Percentiles rank a stretch among this genome's conserved stretches.
These are phyloP conservation scores for Triplophysa tibetana DNA, from an alignment of 2,113 vertebrate species.

Conservation along the genomic window DNA sequence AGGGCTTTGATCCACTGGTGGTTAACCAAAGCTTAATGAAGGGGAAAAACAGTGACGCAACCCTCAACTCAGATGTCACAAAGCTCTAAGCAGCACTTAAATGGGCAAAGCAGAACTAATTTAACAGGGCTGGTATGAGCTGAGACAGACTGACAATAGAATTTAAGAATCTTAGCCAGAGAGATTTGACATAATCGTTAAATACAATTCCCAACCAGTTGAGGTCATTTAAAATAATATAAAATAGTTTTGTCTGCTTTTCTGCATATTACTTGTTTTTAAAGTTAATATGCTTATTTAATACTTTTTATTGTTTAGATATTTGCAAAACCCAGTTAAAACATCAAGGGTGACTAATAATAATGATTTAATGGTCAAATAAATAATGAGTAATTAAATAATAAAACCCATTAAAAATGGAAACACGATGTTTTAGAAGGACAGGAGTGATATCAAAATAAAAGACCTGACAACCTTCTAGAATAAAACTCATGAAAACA, in stretches of 20 bases:
- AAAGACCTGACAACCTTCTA: too few relatives aligned
- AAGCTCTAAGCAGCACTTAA: constrained; percentile 31
- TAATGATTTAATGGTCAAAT: too few relatives aligned
- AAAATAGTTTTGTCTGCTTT: constrained; percentile 3
- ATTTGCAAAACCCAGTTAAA: too few relatives aligned
- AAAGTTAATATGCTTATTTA: too few relatives aligned
- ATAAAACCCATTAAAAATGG: too few relatives aligned
- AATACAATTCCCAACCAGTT: not conserved
- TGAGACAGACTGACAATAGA: constrained; percentile 29
- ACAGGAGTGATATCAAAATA: too few relatives aligned
- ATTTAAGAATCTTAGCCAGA: not conserved
- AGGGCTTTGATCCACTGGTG: constrained; percentile 35
- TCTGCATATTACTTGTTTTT: not conserved
- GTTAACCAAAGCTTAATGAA: constrained; percentile 44
- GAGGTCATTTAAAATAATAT: too few relatives aligned
- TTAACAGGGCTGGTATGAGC: constrained; percentile 4
- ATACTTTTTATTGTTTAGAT: too few relatives aligned
- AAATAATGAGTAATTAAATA: not conserved
- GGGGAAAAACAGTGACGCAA: constrained; percentile 34
- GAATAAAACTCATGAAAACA: too few relatives aligned
- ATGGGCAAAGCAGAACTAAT: not conserved
- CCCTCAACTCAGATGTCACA: constrained; percentile 39
- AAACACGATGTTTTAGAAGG: too few relatives aligned
- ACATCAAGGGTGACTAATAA: too few relatives aligned
- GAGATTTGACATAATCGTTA: constrained; percentile 12